These are phyloP conservation scores for Eupithecia insigniata DNA, from an alignment of 2,888 invertebrate species.

Conservation along the genomic window DNA sequence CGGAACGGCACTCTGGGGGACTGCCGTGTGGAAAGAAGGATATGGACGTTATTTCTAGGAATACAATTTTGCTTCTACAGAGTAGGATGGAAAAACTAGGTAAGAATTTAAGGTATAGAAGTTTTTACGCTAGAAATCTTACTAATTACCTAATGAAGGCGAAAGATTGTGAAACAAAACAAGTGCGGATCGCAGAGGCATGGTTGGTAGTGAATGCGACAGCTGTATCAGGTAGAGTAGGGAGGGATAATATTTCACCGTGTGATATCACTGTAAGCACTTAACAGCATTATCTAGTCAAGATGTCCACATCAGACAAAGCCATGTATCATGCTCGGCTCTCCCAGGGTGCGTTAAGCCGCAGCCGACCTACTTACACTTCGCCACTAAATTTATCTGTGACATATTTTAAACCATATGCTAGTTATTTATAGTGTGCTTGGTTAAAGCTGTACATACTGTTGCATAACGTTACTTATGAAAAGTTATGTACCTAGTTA, in stretches of 20 bases:
- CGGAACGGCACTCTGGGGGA: conserved; percentile 46
- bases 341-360: conserved; percentile 13
- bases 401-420: neutral
- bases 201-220: too few relatives aligned
- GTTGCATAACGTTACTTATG: too few relatives aligned
- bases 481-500: too few relatives aligned
- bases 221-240: too few relatives aligned
- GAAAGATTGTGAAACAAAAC: neutral
- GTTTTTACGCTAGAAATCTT: neutral
- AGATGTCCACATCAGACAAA: conserved; percentile 3
- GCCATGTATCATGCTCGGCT: conserved; percentile 7
- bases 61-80: conserved; percentile 49
- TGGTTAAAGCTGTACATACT: neutral
- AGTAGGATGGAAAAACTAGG: conserved; percentile 6
- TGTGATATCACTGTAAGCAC: neutral
- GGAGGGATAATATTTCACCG: neutral
- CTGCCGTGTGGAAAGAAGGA: conserved; percentile 9
- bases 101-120: neutral
- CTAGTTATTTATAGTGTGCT: neutral
- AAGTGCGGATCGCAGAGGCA: too few relatives aligned
- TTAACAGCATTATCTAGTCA: conserved; percentile 5
- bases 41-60: conserved; percentile 44
- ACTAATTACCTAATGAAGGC: neutral
- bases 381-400: conserved; percentile 8
- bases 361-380: conserved; percentile 16